Base-by-base conservation (phyloP, 1,140 invertebrate species). In the Ceratitis capitata region DNA sequence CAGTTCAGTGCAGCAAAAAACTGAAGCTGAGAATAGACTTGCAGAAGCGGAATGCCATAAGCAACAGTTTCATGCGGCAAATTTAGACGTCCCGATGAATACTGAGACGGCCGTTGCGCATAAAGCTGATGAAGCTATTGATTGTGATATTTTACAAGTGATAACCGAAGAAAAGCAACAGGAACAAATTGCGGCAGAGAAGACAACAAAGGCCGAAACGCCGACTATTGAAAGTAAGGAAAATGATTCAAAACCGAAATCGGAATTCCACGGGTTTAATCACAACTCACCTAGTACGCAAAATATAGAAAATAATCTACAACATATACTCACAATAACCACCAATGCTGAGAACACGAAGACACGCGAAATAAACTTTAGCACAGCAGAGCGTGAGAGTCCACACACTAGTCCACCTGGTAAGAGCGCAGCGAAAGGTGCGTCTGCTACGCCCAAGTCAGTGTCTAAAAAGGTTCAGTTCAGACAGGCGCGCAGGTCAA, bases 351-450 rank as follows among this genome's bases (percentile, higher is more conserved):
- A 83, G 3, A 51, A 83, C 14, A 51, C 82, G 1, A 83, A 83
- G 29, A 83, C 47, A 23, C 47, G 26, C 19, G 82, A 83, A 53
- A 29, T 49, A 42, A 49, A 83, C 26, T 35, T 53, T 16, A 83
- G 53, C 26, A 83, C 69, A 26, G n/a, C 69, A 42, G 69, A 78
- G 39, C 69, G 69, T 45, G 69, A 78, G 23, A 78, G 69, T 12
- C 69, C 39, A 78, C 69, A 78, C 39, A n/a, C 19, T n/a, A n/a
- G n/a, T 3, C 1, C 19, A n/a, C 12, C 16, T 45, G 45, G 39
- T 10, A 39, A 35, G 35, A 87, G 88, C 32, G 4, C 69, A 0
- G 12, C 14, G 12, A 78, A 78, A 23, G 4, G 69, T 42, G n/a
- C 14, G 9, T 12, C 16, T 3, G 12, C 35, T 47, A 23, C 69